phyloP scores from a whole-genome alignment of 2,888 invertebrate genomes.

The Cosmopolites sordidus region DNA sequence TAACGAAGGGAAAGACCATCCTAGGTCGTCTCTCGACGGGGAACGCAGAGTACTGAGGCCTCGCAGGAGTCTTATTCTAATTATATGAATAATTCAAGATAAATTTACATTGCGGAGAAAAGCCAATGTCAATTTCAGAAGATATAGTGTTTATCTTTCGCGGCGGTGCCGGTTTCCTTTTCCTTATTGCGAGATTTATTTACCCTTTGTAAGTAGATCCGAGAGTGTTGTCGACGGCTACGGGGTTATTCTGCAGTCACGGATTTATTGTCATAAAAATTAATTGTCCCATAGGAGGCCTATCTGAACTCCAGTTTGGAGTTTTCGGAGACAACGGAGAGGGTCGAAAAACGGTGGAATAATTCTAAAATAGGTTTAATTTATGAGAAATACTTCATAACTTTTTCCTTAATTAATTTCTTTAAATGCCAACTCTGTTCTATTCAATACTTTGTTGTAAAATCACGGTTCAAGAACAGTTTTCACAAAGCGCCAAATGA shows the following conservation, averaged over 20 bases:
- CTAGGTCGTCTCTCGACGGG: conserved; percentile 15
- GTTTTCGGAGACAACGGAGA: background rate
- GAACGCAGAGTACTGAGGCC: conserved; percentile 13
- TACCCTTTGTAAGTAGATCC: conserved; percentile 24
- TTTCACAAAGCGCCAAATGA: too few relatives aligned
- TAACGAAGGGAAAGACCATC: conserved; percentile 18
- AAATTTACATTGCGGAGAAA: conserved; percentile 26
- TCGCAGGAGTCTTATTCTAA: conserved; percentile 27
- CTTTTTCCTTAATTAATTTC: too few relatives aligned
- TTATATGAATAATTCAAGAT: conserved; percentile 29
- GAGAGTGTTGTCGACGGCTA: conserved; percentile 12
- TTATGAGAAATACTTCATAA: too few relatives aligned
- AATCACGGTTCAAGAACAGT: too few relatives aligned
- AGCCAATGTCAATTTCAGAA: conserved; percentile 25
- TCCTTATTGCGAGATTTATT: conserved; percentile 25
- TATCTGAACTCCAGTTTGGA: conserved; percentile 3
- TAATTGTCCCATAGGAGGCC: conserved; percentile 16
- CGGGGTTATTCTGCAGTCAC: conserved; percentile 14
- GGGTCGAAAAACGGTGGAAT: too few relatives aligned
- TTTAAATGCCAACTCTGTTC: too few relatives aligned
- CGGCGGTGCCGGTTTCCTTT: conserved; percentile 22
- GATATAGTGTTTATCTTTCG: conserved; percentile 28
- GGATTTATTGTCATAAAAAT: conserved; percentile 23
- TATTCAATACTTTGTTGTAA: too few relatives aligned
- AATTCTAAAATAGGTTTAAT: too few relatives aligned